Evolutionary conservation across 2,888 invertebrate genomes (phyloP).

Genomic region (Cryptophagus acutangulus): DNA sequence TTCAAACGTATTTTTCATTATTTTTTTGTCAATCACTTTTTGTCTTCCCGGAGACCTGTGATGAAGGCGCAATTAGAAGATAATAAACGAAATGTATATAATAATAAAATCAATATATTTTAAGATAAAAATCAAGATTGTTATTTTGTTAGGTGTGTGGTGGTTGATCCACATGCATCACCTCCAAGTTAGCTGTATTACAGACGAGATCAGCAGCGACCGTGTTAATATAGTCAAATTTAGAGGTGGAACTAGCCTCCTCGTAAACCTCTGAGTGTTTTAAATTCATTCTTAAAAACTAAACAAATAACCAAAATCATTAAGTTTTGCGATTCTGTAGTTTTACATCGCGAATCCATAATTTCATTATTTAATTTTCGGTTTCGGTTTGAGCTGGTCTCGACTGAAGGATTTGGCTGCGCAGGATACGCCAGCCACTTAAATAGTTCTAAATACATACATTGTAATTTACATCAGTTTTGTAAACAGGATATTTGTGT

Average conservation of each 20-base stretch:
- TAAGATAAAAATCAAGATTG: constrained; percentile 26
- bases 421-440: constrained; percentile 33
- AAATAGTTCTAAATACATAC: constrained; percentile 36
- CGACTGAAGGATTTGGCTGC: constrained; percentile 33
- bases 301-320: no score
- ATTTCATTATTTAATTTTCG: constrained; percentile 3
- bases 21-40: constrained; percentile 21
- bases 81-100: constrained; percentile 29
- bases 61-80: constrained; percentile 33
- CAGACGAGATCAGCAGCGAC: constrained; percentile 40
- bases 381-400: constrained; percentile 42
- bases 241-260: constrained; percentile 40
- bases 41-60: constrained; percentile 41
- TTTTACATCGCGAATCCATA: constrained; percentile 3
- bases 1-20: constrained; percentile 13
- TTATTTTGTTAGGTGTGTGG: constrained; percentile 11
- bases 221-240: constrained; percentile 11
- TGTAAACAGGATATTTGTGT: constrained; percentile 45
- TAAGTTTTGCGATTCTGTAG: no score
- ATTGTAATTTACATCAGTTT: constrained; percentile 42
- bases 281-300: no score
- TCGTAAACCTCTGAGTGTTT: constrained; percentile 41
- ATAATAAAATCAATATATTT: constrained; percentile 28
- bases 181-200: constrained; percentile 11
- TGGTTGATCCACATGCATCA: constrained; percentile 4